A percentile compares a stretch with the other conserved stretches of the same genome.
Evolutionary conservation across 2,797 vertebrate species (phyloP).

Genomic region (Mormyrops attenuatus): DNA sequence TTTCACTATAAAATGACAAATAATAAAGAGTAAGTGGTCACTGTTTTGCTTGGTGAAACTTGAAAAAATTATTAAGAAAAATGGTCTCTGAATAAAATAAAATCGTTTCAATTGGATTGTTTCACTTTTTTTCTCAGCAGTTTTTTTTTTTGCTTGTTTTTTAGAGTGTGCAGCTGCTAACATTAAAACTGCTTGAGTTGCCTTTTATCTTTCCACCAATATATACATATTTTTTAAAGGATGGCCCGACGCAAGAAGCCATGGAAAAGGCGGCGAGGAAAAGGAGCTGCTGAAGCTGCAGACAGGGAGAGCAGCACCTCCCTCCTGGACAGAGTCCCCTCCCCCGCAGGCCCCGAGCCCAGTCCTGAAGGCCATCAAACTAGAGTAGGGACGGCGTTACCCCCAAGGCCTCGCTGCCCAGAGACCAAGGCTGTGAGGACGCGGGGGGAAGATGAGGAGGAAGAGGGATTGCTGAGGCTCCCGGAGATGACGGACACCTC

Average conservation of each 20-base stretch:
- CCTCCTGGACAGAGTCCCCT: constrained; percentile 24
- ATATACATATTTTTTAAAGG: constrained; percentile 47
- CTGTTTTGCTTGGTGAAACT: background rate
- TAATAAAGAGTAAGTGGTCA: background rate
- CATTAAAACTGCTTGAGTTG: background rate
- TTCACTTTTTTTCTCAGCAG: background rate
- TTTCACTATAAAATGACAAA: background rate
- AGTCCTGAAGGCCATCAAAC: background rate
- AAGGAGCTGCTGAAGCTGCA: constrained; percentile 63
- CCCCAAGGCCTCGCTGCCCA: background rate
- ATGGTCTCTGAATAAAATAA: background rate
- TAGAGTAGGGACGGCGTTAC: background rate
- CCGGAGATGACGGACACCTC: constrained; percentile 88
- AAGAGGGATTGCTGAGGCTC: constrained; percentile 68
- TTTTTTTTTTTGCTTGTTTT: background rate
- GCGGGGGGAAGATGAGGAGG: constrained; percentile 33
- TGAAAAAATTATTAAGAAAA: background rate
- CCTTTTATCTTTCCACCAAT: background rate
- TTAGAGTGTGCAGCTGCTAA: background rate
- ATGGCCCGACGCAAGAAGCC: constrained; percentile 80
- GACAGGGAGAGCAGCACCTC: constrained; percentile 47
- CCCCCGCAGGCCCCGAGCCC: background rate
- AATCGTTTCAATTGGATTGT: background rate
- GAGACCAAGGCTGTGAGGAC: background rate
- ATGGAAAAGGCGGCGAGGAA: constrained; percentile 77